Evolutionary conservation across 2,113 vertebrate genomes (phyloP), one percentile per base, ranked within the genome.

Genomic region (Ctenomys sociabilis): DNA sequence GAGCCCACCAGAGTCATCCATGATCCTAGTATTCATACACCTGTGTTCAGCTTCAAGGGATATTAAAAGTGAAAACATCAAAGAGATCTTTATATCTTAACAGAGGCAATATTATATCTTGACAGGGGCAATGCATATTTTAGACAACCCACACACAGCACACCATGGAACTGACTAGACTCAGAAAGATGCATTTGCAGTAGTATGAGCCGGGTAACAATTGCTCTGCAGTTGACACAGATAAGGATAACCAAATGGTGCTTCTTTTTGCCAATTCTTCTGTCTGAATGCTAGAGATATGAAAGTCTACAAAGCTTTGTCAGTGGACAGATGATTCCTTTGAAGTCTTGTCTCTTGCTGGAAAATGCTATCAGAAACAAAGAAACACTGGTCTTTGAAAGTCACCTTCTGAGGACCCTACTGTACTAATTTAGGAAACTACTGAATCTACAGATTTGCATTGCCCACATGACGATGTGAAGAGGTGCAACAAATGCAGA

Each of bases 321-420:
- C 85, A 91, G 5, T 16, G 17, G 88, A 77, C 35, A 77, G 72
- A 85, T 12, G 57, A 61, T 75, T 88, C 14, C 32, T 88, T 16
- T 49, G 28, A 94, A 88, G 32, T 85, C 14, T 35, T 8, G 7
- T 89, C 17, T 91, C 16, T 73, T 93, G 30, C 61, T 96, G 81
- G 59, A 88, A 92, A 94, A 75, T 32, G 32, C 40, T 64, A 77
- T 73, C 22, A 83, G 45, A 52, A 61, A 84, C 78, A 94, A 57
- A 54, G 3, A 68, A 81, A 45, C 1, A 10, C n/a, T 21, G 17
- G 30, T 90, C 32, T 52, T 85, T 88, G 63, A 82, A 93, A 24
- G 19, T 85, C 59, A n/a, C 17, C 12, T 73, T 78, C 26, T 35
- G 89, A 24, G 24, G 52, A 93, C 68, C 78, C 28, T 73, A 57